Base-by-base conservation (phyloP, 2,113 vertebrate species). In the Triplophysa siluroides region DNA sequence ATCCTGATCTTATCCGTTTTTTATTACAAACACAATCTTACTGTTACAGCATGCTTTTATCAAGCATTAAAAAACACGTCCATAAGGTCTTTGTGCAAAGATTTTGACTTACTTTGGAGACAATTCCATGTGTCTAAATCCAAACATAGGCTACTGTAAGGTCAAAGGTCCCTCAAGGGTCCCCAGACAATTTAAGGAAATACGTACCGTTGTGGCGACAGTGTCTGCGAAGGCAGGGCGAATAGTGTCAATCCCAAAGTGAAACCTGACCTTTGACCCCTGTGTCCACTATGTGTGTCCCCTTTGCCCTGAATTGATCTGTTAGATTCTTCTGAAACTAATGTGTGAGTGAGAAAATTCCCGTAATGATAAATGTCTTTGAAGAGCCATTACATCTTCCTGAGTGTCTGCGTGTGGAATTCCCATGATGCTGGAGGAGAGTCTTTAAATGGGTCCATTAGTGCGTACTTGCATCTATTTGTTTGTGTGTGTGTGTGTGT, bases 251-350 rank as follows among this genome's bases (percentile, higher is more conserved):
- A 65, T 78, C 78, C 78, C 81, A 81, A 87, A 74, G 9, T 68
- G 50, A 26, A 63, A 63, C 23, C 41, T 88, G 70, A 88, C 85
- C 92, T 90, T 82, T 90, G 90, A 90, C 88, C 87, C 81, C 70
- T 61, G 33, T 62, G 73, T 26, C 76, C 78, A 85, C 19, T 66
- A 78, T 61, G 18, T n/a, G 75, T 54, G 47, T 70, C 68, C 23
- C 54, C 81, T 87, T 88, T 87, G 78, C 70, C 54, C 87, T 75
- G 21, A 63, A 79, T 74, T 79, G 67, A 80, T 79, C 54, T 19
- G 38, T 29, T 29, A 76, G 74, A 81, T 72, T 81, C 72, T 79
- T 69, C 29, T 29, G 50, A 68, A 54, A 60, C 54, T 79, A 26
- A 58, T 50, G 79, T 75, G 26, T 41, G 64, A 38, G 79, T 76